These are phyloP conservation scores for Zelostemma sp. DNA, from an alignment of 1,140 invertebrate genomes.

Conservation along the genomic window DNA sequence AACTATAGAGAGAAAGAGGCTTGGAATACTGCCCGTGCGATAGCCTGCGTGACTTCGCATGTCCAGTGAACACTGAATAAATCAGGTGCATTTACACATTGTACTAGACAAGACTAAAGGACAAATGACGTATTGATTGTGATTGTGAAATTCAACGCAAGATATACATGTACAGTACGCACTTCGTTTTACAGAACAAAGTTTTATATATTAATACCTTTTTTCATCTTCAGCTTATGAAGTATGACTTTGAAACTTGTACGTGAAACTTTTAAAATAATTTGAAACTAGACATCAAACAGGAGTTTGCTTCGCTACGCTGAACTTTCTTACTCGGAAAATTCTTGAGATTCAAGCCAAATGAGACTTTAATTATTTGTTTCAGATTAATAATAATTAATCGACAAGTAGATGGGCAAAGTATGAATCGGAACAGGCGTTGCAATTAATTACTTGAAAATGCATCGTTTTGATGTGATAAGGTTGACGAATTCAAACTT, in stretches of 20 bases:
- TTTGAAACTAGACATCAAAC: neutral
- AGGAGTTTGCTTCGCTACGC: neutral
- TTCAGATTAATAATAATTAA: neutral
- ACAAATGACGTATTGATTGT: constrained; percentile 38
- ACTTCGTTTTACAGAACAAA: too few species aligned
- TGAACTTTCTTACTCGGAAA: neutral
- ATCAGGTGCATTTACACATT: constrained; percentile 42
- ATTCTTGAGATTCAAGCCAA: neutral
- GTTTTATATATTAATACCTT: too few species aligned
- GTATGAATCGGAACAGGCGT: neutral
- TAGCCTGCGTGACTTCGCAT: constrained; percentile 5
- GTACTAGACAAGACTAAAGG: constrained; percentile 18
- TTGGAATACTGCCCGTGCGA: neutral
- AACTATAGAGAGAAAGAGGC: constrained; percentile 5
- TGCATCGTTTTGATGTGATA: neutral
- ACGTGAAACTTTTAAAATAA: too few species aligned
- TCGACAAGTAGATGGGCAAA: neutral
- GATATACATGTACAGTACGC: too few species aligned
- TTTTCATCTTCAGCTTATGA: too few species aligned
- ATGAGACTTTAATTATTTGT: neutral
- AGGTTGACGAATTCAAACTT: neutral
- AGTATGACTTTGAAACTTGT: too few species aligned
- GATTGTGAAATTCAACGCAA: neutral
- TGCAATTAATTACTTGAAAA: neutral
- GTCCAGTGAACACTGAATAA: constrained; percentile 28